Base-by-base conservation (phyloP, 1,140 invertebrate species). In the Bradysia coprophila region DNA sequence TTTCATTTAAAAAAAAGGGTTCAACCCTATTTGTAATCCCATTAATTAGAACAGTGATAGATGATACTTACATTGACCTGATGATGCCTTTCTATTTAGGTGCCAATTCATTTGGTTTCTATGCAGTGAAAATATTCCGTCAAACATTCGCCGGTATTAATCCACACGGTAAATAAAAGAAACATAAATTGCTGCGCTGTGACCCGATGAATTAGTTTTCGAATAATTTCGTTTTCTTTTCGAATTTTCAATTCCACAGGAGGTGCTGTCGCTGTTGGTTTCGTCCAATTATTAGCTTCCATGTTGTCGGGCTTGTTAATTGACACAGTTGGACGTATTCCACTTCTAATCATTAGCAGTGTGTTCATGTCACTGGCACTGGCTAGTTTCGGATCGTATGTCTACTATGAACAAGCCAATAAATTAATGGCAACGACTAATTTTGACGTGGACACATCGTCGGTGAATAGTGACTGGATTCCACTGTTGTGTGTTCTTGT, bases 51-150 rank as follows among this genome's bases (percentile, higher is more conserved):
- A 24, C 9, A 31, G 4, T 19, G 4, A 13, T 2, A 33, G 3
- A 41, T 6, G 28, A 33, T 15, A 31, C 20, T 41, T 28, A n/a
- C n/a, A 9, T 11, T 36, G n/a, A n/a, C n/a, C n/a, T n/a, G n/a
- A n/a, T n/a, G n/a, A n/a, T n/a, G n/a, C n/a, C n/a, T n/a, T 32
- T 23, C 15, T 4, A 23, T 38, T 84, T 79, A 23, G 84, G 84
- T 9, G 82, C 81, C 6, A 82, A 84, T 47, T 79, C 83, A 11
- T 88, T 88, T 61, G 81, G 76, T 54, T 85, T 84, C 54, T 88
- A 88, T 58, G 81, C 83, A 19, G 84, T 87, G 2, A 75, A 76
- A 22, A 84, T 85, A 49, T 84, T 88, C 54, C 69, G 76, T 39
- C 74, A 86, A 57, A 83, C 80, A 11, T 77, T 86, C 48, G 75